Evolutionary conservation across 2,113 vertebrate species (phyloP).

Genomic region (Plecotus auritus): DNA sequence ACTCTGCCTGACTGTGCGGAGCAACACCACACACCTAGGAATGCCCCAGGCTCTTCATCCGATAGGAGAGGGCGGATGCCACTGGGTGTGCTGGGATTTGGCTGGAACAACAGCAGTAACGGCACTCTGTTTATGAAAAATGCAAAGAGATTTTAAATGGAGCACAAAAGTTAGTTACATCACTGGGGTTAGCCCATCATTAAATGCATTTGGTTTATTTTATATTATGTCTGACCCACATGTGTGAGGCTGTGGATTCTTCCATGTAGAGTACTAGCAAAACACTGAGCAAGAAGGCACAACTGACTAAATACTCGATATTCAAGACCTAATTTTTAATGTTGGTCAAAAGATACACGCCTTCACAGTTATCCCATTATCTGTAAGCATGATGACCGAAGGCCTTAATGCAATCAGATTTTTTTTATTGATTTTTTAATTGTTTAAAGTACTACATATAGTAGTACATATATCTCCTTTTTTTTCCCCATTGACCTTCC

Average conservation of each 20-base stretch:
- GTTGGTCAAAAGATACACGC: neutral
- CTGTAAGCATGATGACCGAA: neutral
- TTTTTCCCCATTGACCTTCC: too few relatives aligned
- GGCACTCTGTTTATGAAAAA: neutral
- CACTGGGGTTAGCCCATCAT: constrained; percentile 32
- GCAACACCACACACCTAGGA: neutral
- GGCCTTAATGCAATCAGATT: neutral
- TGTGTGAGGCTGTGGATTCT: neutral
- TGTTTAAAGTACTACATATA: too few relatives aligned
- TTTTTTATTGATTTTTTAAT: too few relatives aligned
- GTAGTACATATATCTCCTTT: too few relatives aligned
- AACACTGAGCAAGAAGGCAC: neutral
- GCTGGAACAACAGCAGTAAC: neutral
- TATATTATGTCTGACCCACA: neutral
- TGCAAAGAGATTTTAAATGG: constrained; percentile 4
- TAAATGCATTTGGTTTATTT: constrained; percentile 39
- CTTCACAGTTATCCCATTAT: neutral
- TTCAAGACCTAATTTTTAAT: neutral
- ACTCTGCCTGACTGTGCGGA: neutral
- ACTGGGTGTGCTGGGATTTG: neutral
- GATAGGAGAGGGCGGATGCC: neutral
- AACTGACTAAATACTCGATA: neutral
- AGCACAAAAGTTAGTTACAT: constrained; percentile 46
- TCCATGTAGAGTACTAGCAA: constrained; percentile 31
- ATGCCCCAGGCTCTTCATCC: neutral